Evolutionary conservation across 2,888 invertebrate species (phyloP), one percentile per base, ranked within the genome.

Genomic region (Phytoseiulus persimilis): DNA sequence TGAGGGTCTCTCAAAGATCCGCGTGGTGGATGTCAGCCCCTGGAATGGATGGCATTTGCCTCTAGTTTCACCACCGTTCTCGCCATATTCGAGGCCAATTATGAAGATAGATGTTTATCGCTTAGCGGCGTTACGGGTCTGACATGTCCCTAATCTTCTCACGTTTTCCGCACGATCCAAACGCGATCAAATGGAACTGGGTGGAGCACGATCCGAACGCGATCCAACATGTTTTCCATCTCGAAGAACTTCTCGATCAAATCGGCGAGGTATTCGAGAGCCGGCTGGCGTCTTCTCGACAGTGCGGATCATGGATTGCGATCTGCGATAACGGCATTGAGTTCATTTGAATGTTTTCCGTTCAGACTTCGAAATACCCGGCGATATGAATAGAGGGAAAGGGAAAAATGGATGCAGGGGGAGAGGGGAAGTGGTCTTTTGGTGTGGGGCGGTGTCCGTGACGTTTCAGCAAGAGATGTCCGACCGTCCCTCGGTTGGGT

Each of bases 291-390:
- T 39, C 39, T 39, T 39, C 39, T 3, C 39, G 5, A 9, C 39
- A 39, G 39, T 39, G 39, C 3, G 39, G 39, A 39, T 39, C 39
- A 9, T 9, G 39, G 9, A 6, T 39, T 23, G 18, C 9, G 65
- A 3, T 65, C 65, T 23, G 65, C 65, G 65, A 65, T 65, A 65
- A 65, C 65, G 65, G 65, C 65, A 65, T 65, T 65, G 65, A 65
- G 65, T 65, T 65, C 65, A 65, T 65, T 65, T 65, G 65, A 65
- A 65, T 65, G 65, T 65, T 65, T 65, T 65, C 65, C 65, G 65
- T 65, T 65, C 65, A 65, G 65, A 65, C 65, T 65, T 65, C 65
- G 18, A 65, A 65, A 65, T 65, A 65, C 65, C 11, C 65, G 23
- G 23, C 65, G 65, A 65, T 65, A 65, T 65, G 65, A 65, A 65